A percentile compares a stretch with the other conserved stretches of the same genome.
Conservation (phyloP, 1,140 invertebrate species). For the Bombyx mori region ASM3026992v2 NC_085125.1:158001-158500, state of each 20-base stretch:
- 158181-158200: conserved; percentile 23
- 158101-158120: conserved; percentile 16
- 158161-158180: conserved; percentile 4
- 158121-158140: not conserved
- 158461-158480: too few relatives aligned
- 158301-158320: not conserved
- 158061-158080: conserved; percentile 54
- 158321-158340: not conserved
- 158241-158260: conserved; percentile 2
- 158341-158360: not conserved
- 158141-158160: too few relatives aligned
- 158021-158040: conserved; percentile 58
- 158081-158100: conserved; percentile 59
- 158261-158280: not conserved
- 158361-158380: not conserved
- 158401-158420: not conserved
- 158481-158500: too few relatives aligned
- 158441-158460: not conserved
- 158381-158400: too few relatives aligned
- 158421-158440: not conserved
- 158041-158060: conserved; percentile 56
- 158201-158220: conserved; percentile 55
- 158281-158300: not conserved
- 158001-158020: conserved; percentile 61
- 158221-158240: conserved; percentile 29